Evolutionary conservation across 2,797 vertebrate species (phyloP).

Genomic region (Malacoraja senta): DNA sequence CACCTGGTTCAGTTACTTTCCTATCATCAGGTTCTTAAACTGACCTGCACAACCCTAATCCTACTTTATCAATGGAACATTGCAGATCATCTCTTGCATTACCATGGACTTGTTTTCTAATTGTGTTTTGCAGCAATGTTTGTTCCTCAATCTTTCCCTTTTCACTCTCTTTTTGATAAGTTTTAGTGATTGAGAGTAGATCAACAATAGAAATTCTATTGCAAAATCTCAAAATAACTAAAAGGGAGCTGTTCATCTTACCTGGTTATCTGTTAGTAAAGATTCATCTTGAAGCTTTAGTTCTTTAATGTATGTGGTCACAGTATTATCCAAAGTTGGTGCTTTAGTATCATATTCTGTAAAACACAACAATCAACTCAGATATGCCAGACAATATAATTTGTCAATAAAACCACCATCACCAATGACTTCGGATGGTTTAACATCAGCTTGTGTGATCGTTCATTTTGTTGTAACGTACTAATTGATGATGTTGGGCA

Average conservation of each 20-base stretch:
- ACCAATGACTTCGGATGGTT: not conserved
- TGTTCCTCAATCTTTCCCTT: too few species aligned
- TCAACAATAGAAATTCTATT: not conserved
- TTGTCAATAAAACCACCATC: not conserved
- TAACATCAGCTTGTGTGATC: not conserved
- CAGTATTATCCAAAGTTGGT: conserved; percentile 65
- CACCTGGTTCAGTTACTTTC: too few species aligned
- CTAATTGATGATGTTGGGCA: not conserved
- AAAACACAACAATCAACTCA: conserved; percentile 39
- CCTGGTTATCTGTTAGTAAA: conserved; percentile 60
- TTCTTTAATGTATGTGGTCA: conserved; percentile 56
- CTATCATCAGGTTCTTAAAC: too few species aligned
- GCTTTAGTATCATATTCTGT: conserved; percentile 69
- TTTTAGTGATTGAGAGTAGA: not conserved
- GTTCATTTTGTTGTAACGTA: not conserved
- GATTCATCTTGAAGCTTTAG: conserved; percentile 44
- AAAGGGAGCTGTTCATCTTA: conserved; percentile 46
- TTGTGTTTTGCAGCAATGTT: too few species aligned
- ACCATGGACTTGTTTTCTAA: too few species aligned
- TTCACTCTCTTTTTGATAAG: too few species aligned
- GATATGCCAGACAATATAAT: not conserved
- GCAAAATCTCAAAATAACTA: not conserved
- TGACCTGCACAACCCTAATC: too few species aligned
- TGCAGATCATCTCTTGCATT: too few species aligned
- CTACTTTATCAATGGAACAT: too few species aligned